phyloP scores from a whole-genome alignment of 2,113 vertebrate genomes.

The Stigmatopora argus region DNA sequence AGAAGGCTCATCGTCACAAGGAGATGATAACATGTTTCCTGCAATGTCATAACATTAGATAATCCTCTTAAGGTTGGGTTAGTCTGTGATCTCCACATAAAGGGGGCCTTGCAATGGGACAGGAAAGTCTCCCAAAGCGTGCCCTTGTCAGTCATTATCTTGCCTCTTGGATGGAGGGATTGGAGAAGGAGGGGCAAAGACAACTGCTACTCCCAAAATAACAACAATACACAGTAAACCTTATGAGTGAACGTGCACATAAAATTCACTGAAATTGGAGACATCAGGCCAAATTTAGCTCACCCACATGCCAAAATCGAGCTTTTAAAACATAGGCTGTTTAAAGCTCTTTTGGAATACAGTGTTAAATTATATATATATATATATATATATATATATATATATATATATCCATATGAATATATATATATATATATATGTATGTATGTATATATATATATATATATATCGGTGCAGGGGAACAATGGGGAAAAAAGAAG shows the following conservation, averaged over 20 bases:
- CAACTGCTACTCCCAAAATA: neutral
- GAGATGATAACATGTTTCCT: slow-evolving; percentile 42
- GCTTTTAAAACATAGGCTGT: slow-evolving; percentile 18
- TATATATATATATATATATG: too few relatives aligned
- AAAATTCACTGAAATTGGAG: slow-evolving; percentile 1
- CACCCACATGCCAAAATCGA: slow-evolving; percentile 18
- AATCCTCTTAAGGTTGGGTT: slow-evolving; percentile 59
- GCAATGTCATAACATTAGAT: slow-evolving; percentile 54
- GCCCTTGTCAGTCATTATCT: slow-evolving; percentile 1
- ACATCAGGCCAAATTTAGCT: neutral
- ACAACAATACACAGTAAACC: neutral
- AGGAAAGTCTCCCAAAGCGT: slow-evolving; percentile 11
- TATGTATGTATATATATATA: too few relatives aligned
- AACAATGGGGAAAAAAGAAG: too few relatives aligned
- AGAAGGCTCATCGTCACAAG: slow-evolving; percentile 10
- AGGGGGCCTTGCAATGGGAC: slow-evolving; percentile 24
- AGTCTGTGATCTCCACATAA: slow-evolving; percentile 59
- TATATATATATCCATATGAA: too few relatives aligned
- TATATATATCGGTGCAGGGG: too few relatives aligned
- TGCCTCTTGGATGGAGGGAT: neutral
- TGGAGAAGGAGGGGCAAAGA: neutral
- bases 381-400: too few relatives aligned
- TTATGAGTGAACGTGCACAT: neutral
- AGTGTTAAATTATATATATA: neutral
- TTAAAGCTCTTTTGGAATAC: slow-evolving; percentile 10